Evolutionary conservation across 2,797 vertebrate genomes (phyloP).

Genomic region (Neostethus bicornis): DNA sequence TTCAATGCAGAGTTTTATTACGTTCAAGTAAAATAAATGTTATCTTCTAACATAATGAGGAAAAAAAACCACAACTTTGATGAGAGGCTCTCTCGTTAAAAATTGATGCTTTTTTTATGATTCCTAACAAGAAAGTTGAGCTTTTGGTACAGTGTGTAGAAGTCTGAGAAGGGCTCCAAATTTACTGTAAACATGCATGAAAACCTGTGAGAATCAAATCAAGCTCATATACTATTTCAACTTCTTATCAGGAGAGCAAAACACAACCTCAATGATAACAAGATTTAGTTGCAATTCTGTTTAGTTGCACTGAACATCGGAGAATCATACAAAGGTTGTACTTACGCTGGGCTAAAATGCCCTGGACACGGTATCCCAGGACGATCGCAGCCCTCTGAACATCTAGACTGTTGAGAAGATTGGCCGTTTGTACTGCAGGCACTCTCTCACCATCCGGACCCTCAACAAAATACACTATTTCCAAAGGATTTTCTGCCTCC

Average conservation of each 20-base stretch:
- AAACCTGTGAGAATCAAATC: conserved; percentile 16
- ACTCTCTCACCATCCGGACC: conserved; percentile 87
- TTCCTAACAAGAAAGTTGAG: conserved; percentile 54
- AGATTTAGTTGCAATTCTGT: not conserved
- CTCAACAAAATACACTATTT: conserved; percentile 96
- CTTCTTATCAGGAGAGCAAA: not conserved
- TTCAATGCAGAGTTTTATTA: conserved; percentile 8
- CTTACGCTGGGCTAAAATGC: conserved; percentile 93
- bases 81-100: conserved; percentile 48
- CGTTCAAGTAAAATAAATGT: conserved; percentile 58
- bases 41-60: conserved; percentile 41
- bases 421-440: conserved; percentile 84
- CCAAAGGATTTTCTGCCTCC: conserved; percentile 87
- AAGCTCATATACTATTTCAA: not conserved
- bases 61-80: conserved; percentile 38
- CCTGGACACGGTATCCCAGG: conserved; percentile 95
- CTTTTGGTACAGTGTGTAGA: conserved; percentile 33
- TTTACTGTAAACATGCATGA: conserved; percentile 46
- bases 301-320: not conserved
- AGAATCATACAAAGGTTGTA: conserved; percentile 27
- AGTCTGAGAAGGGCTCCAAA: conserved; percentile 40
- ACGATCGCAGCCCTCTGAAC: conserved; percentile 95
- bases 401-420: conserved; percentile 90
- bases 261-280: not conserved
- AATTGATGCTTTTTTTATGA: conserved; percentile 54